Conservation (phyloP, 2,888 invertebrate species). For the Tromatobia lineatoria region DNA sequence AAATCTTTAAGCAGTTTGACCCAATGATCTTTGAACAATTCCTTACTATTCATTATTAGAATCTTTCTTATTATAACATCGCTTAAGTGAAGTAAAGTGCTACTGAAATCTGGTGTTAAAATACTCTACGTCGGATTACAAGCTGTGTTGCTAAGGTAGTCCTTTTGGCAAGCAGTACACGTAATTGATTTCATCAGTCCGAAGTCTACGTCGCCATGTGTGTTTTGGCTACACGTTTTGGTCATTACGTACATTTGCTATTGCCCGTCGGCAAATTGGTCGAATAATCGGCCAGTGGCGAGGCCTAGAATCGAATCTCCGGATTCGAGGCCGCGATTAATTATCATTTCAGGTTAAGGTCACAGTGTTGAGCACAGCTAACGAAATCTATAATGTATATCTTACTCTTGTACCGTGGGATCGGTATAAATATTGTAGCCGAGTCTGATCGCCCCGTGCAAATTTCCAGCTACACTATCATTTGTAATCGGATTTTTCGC, state of each 20-base stretch:
- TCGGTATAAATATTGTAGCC: not conserved
- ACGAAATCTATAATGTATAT: constrained; percentile 40
- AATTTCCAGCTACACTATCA: constrained; percentile 19
- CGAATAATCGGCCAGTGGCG: not conserved
- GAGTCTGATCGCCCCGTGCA: not conserved
- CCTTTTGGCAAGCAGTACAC: constrained; percentile 23
- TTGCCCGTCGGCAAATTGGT: constrained; percentile 40
- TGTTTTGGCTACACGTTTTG: constrained; percentile 22
- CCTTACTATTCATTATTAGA: not conserved
- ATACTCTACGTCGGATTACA: not conserved
- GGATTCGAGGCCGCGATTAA: constrained; percentile 53
- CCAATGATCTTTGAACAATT: not conserved
- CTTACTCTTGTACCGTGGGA: constrained; percentile 21
- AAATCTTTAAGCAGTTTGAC: no score
- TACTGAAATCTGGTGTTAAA: not conserved
- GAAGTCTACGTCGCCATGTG: not conserved
- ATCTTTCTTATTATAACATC: not conserved
- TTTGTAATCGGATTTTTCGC: constrained; percentile 60
- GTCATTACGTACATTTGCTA: constrained; percentile 26
- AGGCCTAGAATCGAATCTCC: constrained; percentile 19
- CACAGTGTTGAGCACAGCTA: not conserved
- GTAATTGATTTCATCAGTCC: constrained; percentile 28
- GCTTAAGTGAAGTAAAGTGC: not conserved
- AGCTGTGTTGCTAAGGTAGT: not conserved
- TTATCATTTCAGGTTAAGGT: constrained; percentile 65